phyloP scores from a whole-genome alignment of 2,797 vertebrate genomes.

The Lemur catta region DNA sequence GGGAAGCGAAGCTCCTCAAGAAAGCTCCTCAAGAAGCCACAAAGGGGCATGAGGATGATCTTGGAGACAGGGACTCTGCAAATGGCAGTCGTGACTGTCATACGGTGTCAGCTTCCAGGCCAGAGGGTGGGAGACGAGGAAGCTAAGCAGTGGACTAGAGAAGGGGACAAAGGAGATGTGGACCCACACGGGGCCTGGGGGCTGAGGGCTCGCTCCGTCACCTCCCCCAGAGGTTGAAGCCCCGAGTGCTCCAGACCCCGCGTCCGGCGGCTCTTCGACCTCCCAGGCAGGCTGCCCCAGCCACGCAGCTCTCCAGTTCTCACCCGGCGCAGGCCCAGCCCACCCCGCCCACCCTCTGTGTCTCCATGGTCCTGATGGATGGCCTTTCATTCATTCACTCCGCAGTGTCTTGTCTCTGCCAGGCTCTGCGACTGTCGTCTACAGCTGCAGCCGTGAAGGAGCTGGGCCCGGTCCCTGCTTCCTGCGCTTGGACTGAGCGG shows the following conservation, averaged over 20 bases:
- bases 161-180: neutral
- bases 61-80: neutral
- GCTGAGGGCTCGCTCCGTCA: neutral
- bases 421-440: neutral
- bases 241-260: fast-evolving
- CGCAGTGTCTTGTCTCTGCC: neutral
- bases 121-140: neutral
- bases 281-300: too few species aligned
- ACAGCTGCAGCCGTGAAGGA: neutral
- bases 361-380: neutral
- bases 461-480: neutral
- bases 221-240: too few species aligned
- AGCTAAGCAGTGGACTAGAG: neutral
- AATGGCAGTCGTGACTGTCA: fast-evolving
- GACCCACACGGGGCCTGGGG: fast-evolving
- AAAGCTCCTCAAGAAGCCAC: neutral
- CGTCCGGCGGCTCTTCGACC: fast-evolving
- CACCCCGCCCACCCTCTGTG: fast-evolving
- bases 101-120: fast-evolving
- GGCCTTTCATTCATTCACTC: neutral
- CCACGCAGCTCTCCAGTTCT: neutral
- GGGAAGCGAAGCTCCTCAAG: neutral
- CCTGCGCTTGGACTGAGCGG: neutral
- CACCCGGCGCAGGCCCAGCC: neutral
- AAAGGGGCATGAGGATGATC: neutral